phyloP scores from a whole-genome alignment of 2,113 vertebrate species.

The Ornithorhynchus anatinus region DNA sequence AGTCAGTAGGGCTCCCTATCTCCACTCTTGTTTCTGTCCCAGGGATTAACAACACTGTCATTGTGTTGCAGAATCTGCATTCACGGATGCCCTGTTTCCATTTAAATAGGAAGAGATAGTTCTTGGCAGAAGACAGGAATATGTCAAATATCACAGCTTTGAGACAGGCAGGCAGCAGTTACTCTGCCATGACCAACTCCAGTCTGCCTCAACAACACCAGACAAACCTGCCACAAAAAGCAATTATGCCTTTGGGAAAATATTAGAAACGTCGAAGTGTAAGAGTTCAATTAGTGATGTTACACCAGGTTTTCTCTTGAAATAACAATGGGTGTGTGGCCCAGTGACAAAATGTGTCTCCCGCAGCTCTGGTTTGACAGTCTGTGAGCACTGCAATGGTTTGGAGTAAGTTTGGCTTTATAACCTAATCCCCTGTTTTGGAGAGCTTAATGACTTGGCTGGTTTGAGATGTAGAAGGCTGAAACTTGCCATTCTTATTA shows the following conservation, averaged over 20 bases:
- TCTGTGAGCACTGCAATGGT: neutral
- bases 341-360: neutral
- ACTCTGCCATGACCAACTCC: neutral
- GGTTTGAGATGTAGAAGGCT: neutral
- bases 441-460: neutral
- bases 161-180: neutral
- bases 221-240: neutral
- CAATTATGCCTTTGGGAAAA: conserved; percentile 15
- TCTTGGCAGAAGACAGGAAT: neutral
- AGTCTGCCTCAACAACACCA: neutral
- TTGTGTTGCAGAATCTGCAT: no score
- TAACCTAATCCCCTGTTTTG: neutral
- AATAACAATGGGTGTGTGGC: neutral
- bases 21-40: no score
- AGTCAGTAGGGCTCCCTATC: no score
- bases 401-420: neutral
- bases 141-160: neutral
- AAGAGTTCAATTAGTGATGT: conserved; percentile 9
- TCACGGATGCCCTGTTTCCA: neutral
- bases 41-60: no score
- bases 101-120: neutral
- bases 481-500: neutral
- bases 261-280: conserved; percentile 14
- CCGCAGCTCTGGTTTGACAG: neutral
- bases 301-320: neutral